Evolutionary conservation across 2,888 invertebrate species (phyloP).

Genomic region (Cryptops parisi): DNA sequence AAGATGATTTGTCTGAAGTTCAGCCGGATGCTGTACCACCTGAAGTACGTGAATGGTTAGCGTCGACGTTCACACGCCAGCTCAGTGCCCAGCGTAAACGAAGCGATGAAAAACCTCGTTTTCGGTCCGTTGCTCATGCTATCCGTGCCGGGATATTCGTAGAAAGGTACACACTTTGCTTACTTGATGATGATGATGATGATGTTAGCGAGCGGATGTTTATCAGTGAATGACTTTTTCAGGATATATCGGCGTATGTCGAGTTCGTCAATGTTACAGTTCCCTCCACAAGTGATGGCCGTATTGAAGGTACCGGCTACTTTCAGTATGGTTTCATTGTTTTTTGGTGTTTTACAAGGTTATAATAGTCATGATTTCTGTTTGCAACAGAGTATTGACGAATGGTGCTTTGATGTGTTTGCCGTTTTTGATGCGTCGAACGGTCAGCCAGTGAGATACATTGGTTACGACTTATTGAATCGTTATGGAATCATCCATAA

Average conservation of each 20-base stretch:
- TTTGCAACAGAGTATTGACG: conserved; percentile 56
- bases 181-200: not conserved
- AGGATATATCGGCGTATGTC: conserved; percentile 63
- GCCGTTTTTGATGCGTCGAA: conserved; percentile 69
- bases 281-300: conserved; percentile 70
- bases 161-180: conserved; percentile 43
- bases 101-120: conserved; percentile 52
- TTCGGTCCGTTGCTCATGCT: conserved; percentile 89
- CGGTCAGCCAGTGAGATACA: conserved; percentile 77
- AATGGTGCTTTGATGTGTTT: conserved; percentile 93
- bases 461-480: conserved; percentile 86
- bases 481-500: conserved; percentile 90
- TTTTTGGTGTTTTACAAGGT: conserved; percentile 21
- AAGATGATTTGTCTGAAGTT: conserved; percentile 89
- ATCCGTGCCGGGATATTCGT: conserved; percentile 94
- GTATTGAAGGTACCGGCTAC: conserved; percentile 57
- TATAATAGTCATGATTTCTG: conserved; percentile 5
- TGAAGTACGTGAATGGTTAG: conserved; percentile 92
- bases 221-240: not conserved
- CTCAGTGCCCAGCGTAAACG: conserved; percentile 62
- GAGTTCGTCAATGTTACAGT: conserved; percentile 54
- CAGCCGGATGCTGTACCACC: conserved; percentile 93
- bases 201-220: not conserved
- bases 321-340: not conserved
- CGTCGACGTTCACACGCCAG: conserved; percentile 87